Evolutionary conservation across 2,797 vertebrate species (phyloP), one percentile per base, ranked within the genome.

Genomic region (Acanthornis magna): DNA sequence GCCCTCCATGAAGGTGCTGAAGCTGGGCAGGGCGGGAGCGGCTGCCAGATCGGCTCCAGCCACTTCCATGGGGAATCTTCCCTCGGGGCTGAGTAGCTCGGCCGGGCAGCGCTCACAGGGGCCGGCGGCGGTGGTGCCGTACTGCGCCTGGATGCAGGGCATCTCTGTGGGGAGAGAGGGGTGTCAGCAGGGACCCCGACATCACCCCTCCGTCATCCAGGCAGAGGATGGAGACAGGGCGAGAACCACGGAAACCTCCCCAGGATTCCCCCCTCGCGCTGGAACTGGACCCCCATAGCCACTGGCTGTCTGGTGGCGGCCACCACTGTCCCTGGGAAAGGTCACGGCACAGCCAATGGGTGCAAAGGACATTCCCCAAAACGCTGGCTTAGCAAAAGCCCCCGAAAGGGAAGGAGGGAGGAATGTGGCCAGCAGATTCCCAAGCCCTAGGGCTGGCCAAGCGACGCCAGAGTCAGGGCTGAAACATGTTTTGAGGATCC

Each of bases 111-210:
- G 98, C 85, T 99, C 98, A 61, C 97, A 98, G 88, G 97, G 94
- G 91, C 97, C 96, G 78, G 97, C 85, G 65, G 97, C 98, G 7
- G 97, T 97, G 88, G 98, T 97, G 97, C 98, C 98, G 97, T 98
- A 98, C 93, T 99, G 99, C 23, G 98, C 98, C 98, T 99, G 98
- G 94, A 99, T 98, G 98, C 99, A 99, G 98, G 99, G 99, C 99
- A 99, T 99, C 97, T 98, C 99, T 99, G 96, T 0, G 55, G 73
- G 94, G 96, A 74, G 97, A 66, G 66, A 8, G 14, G 38, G 47
- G 77, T 0, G 9, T 93, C 80, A 87, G 74, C 0, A 3, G 22
- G 43, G n/a, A 42, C 6, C 74, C 42, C 11, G 0, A 6, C 1
- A 0, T 19, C 30, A 1, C 1, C 11, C 21, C 25, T 22, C 13